phyloP scores from a whole-genome alignment of 2,113 vertebrate genomes.

The Leiothrix lutea region DNA sequence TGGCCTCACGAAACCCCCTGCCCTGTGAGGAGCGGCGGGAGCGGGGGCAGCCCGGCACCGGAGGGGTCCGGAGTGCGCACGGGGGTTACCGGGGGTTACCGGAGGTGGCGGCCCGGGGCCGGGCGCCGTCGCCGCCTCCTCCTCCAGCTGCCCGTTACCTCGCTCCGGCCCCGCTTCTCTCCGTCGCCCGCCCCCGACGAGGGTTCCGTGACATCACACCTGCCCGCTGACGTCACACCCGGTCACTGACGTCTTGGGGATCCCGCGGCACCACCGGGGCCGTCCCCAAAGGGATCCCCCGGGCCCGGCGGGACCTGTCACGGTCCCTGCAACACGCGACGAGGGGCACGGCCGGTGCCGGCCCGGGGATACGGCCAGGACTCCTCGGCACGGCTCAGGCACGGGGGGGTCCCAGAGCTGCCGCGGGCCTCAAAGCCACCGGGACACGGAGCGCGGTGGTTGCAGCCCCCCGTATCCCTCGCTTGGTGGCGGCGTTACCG shows the following conservation, averaged over 20 bases:
- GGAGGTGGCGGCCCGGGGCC: neutral
- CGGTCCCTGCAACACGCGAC: neutral
- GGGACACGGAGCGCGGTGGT: accelerated
- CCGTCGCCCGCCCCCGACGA: neutral
- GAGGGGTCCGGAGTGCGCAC: too few species aligned
- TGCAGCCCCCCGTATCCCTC: neutral
- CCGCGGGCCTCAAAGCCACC: neutral
- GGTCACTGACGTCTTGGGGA: constrained; percentile 78
- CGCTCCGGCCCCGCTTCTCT: neutral
- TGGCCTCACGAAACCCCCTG: neutral
- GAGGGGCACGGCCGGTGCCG: neutral
- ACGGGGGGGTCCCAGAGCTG: too few species aligned
- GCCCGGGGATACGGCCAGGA: accelerated
- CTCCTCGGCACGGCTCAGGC: accelerated
- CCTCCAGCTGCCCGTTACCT: neutral
- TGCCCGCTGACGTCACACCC: constrained; percentile 52
- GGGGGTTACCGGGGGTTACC: neutral
- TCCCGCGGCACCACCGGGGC: constrained; percentile 68
- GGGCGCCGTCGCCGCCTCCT: neutral
- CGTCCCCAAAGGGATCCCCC: neutral
- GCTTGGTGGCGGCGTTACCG: neutral
- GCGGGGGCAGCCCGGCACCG: neutral
- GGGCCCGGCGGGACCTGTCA: too few species aligned
- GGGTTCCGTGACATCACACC: neutral
- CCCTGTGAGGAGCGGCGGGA: neutral